Percentiles rank a stretch among this genome's conserved stretches.
phyloP scores from a whole-genome alignment of 2,888 invertebrate species.

The Acanthosoma haemorrhoidale region DNA sequence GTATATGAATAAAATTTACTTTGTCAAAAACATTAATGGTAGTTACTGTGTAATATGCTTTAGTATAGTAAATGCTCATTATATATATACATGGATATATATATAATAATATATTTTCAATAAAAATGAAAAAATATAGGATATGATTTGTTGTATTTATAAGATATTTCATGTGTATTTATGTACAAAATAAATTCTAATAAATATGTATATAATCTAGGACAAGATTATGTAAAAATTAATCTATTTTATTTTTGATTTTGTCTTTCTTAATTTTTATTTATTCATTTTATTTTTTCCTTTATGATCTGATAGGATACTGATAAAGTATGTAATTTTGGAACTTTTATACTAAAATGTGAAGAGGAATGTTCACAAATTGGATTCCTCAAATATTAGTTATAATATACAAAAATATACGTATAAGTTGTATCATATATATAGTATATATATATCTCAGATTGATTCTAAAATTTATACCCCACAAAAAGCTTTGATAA shows the following conservation, averaged over 20 bases:
- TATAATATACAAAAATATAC: neutral
- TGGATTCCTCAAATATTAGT: neutral
- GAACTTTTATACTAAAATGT: neutral
- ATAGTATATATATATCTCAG: neutral
- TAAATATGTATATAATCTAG: neutral
- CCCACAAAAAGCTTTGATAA: neutral
- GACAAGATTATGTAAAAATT: slow-evolving; percentile 3
- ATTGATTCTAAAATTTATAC: neutral
- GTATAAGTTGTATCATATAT: neutral
- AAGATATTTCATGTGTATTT: slow-evolving; percentile 24
- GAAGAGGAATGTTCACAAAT: neutral
- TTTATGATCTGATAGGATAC: neutral
- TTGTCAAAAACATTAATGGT: neutral
- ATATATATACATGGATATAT: slow-evolving; percentile 11
- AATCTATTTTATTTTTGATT: neutral
- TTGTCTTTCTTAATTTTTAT: neutral
- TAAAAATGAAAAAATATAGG: slow-evolving; percentile 12
- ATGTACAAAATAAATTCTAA: slow-evolving; percentile 18
- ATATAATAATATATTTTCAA: slow-evolving; percentile 20
- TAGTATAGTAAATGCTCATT: slow-evolving; percentile 24
- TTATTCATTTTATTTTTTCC: neutral
- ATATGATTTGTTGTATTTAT: slow-evolving; percentile 22
- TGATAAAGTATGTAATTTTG: neutral
- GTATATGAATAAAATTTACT: slow-evolving; percentile 7
- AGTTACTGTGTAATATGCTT: slow-evolving; percentile 18